Evolutionary conservation across 2,888 invertebrate species (phyloP), one percentile per base, ranked within the genome.

Genomic region (Griposia aprilina): DNA sequence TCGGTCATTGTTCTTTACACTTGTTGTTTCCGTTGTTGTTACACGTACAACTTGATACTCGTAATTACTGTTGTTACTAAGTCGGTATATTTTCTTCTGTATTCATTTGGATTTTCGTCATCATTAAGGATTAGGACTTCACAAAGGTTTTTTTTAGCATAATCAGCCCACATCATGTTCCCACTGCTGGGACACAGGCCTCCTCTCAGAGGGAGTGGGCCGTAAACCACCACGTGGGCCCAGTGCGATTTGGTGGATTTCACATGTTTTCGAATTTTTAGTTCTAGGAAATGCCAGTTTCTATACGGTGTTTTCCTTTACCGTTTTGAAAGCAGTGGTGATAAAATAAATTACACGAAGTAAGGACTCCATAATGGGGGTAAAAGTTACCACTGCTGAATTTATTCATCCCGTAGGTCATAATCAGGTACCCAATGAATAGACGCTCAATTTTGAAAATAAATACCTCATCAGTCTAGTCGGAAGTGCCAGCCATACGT

Each of bases 1-100:
- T 84, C 85, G 80, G 87, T 80, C 85, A 74, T 84, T 87, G 84
- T 72, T 79, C 74, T 84, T 72, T 74, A 74, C 71, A 65, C 63
- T 84, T 80, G 78, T 55, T 48, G 78, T 74, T 78, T 74, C 48
- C 23, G 26, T 62, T 36, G 36, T 55, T 67, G 48, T 82, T 41
- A 62, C 23, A 71, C 62, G 70, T 71, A 26, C 17, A 45, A 80
- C 41, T 65, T 80, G 84, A 60, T 68, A 69, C n/a, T 63, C 41
- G 20, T 26, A 26, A 76, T 68, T 55, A 52, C 70, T n/a, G 36
- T n/a, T 70, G 45, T 65, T 65, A 15, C 26, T 60, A 66, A n/a
- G n/a, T 62, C 36, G 68, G 60, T 68, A 48, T 48, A 50, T 36
- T 83, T 83, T 59, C 13, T 26, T 30, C 41, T 59, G 20, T 52